These are phyloP conservation scores for Baryphthengus martii DNA, from an alignment of 2,113 vertebrate genomes.

Conservation along the genomic window DNA sequence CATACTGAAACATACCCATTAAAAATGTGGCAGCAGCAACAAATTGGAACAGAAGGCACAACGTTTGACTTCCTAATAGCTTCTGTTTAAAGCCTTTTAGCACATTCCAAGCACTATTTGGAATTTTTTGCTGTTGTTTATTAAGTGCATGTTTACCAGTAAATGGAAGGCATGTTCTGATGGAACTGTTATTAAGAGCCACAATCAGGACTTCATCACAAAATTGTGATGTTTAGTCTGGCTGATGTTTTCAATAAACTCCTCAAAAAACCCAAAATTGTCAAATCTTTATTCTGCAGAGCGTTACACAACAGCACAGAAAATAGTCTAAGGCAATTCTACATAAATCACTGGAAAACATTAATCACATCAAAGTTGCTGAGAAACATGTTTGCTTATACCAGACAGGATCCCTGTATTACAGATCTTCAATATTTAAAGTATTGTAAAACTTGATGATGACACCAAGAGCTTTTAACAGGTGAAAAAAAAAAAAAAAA, in stretches of 20 bases:
- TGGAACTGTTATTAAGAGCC: background rate
- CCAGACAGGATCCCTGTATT: background rate
- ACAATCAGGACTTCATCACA: background rate
- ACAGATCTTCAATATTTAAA: background rate
- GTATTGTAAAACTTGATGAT: background rate
- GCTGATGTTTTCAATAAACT: background rate
- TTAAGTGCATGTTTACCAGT: background rate
- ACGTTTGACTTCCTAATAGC: background rate
- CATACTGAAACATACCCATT: background rate
- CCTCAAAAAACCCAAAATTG: background rate
- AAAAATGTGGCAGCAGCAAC: background rate
- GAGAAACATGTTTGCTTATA: background rate
- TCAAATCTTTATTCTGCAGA: background rate
- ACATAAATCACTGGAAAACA: background rate
- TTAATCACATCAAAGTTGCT: background rate
- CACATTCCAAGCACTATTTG: background rate
- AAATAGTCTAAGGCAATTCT: background rate
- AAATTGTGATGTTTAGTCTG: background rate
- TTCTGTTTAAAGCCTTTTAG: background rate
- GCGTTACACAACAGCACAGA: background rate
- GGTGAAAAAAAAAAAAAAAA: background rate
- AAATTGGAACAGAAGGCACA: background rate
- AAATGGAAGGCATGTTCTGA: background rate
- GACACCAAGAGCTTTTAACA: background rate
- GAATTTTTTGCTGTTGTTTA: background rate